phyloP scores from a whole-genome alignment of 2,113 vertebrate species.

The Lagopus muta region DNA sequence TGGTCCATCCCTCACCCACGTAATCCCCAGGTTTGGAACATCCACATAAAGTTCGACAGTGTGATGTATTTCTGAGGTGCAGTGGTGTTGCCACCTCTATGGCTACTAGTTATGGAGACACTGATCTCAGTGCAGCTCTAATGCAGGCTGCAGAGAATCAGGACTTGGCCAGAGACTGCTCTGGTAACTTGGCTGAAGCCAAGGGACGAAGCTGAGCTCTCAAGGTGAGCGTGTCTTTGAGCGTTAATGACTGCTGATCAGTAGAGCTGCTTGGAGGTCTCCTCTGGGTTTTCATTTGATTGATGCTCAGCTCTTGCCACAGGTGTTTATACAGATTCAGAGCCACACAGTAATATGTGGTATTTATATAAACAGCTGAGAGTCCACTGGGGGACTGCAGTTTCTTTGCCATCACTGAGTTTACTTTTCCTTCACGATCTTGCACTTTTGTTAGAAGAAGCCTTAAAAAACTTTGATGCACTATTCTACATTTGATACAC shows the following conservation, averaged over 20 bases:
- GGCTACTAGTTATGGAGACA: not conserved
- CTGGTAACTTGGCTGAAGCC: not conserved
- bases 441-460: not conserved
- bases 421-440: not conserved
- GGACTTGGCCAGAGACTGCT: not conserved
- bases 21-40: not conserved
- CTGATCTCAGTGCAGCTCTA: not conserved
- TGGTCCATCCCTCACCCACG: not conserved
- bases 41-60: not conserved
- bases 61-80: not conserved
- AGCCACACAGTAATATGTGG: not conserved
- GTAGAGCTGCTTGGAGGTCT: not conserved
- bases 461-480: not conserved
- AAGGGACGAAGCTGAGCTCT: conserved; percentile 18
- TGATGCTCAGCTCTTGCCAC: not conserved
- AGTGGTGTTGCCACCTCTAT: not conserved
- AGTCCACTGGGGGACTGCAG: not conserved
- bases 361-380: not conserved
- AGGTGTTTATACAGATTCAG: not conserved
- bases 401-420: not conserved
- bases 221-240: conserved; percentile 35
- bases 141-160: not conserved
- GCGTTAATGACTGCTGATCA: not conserved
- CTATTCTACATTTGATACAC: not conserved
- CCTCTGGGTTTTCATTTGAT: not conserved